Conservation (phyloP, 2,888 invertebrate species). For the Hetaerina titia region DNA sequence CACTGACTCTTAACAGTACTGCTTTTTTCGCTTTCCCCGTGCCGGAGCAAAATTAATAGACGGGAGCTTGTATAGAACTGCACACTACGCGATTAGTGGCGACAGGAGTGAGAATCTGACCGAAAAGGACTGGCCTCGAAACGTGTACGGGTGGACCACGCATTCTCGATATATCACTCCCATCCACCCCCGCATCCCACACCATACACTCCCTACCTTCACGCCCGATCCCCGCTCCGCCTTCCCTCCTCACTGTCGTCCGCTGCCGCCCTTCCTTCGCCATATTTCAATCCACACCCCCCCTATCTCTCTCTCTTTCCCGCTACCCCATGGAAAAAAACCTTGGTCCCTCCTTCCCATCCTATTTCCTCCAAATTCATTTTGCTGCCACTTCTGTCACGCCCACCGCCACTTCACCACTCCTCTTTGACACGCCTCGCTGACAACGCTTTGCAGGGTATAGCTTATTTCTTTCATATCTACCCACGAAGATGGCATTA, state of each 20-base stretch:
- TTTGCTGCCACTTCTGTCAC: neutral
- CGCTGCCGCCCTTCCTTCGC: neutral
- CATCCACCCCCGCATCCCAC: neutral
- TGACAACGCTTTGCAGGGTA: neutral
- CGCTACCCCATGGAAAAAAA: neutral
- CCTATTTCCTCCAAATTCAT: constrained; percentile 12
- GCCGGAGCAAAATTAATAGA: neutral
- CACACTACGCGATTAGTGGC: neutral
- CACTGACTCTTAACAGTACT: no score
- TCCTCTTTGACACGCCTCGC: neutral
- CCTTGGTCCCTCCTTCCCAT: neutral
- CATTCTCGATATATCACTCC: neutral
- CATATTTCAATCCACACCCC: neutral
- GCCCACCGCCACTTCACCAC: neutral
- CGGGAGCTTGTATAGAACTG: neutral
- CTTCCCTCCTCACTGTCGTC: neutral
- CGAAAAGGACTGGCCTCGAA: neutral
- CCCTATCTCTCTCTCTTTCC: neutral
- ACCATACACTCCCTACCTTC: neutral
- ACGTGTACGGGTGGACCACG: neutral
- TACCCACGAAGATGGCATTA: neutral
- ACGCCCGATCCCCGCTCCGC: neutral
- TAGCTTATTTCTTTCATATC: neutral
- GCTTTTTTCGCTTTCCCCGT: neutral
- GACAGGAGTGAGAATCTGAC: neutral